Evolutionary conservation across 2,888 invertebrate genomes (phyloP).

Genomic region (Ophion slaviceki): DNA sequence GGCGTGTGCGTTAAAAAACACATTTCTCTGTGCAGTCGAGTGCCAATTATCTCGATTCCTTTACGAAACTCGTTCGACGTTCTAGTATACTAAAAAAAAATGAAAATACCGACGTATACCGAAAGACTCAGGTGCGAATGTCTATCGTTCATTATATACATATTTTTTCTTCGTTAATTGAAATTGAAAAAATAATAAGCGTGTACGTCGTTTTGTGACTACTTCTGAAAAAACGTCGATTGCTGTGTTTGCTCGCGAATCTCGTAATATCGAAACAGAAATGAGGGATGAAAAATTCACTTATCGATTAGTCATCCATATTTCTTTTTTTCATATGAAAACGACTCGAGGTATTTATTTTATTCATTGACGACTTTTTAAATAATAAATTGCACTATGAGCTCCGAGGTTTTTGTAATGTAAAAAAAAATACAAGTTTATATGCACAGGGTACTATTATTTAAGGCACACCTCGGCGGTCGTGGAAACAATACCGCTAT

Average conservation of each 20-base stretch:
- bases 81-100: slow-evolving; percentile 79
- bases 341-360: slow-evolving; percentile 28
- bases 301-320: slow-evolving; percentile 25
- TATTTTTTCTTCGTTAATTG: slow-evolving; percentile 67
- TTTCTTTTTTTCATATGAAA: slow-evolving; percentile 16
- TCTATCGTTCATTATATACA: slow-evolving; percentile 66
- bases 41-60: slow-evolving; percentile 40
- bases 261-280: slow-evolving; percentile 32
- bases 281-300: slow-evolving; percentile 1
- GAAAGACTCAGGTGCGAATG: slow-evolving; percentile 82
- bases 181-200: slow-evolving; percentile 52
- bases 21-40: slow-evolving; percentile 33
- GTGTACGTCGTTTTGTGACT: slow-evolving; percentile 64
- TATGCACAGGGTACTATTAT: slow-evolving; percentile 42
- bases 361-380: slow-evolving; percentile 22
- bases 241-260: slow-evolving; percentile 55
- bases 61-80: slow-evolving; percentile 71
- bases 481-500: slow-evolving; percentile 14
- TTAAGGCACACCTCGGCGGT: slow-evolving; percentile 31
- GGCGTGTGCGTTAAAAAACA: slow-evolving; percentile 30
- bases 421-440: slow-evolving; percentile 17
- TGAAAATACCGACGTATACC: slow-evolving; percentile 80
- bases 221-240: slow-evolving; percentile 43
- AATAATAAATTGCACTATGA: not conserved
- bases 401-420: slow-evolving; percentile 22